A percentile compares a stretch with the other conserved stretches of the same genome.
phyloP scores from a whole-genome alignment of 1,140 invertebrate species.

The Carposina sasakii region DNA sequence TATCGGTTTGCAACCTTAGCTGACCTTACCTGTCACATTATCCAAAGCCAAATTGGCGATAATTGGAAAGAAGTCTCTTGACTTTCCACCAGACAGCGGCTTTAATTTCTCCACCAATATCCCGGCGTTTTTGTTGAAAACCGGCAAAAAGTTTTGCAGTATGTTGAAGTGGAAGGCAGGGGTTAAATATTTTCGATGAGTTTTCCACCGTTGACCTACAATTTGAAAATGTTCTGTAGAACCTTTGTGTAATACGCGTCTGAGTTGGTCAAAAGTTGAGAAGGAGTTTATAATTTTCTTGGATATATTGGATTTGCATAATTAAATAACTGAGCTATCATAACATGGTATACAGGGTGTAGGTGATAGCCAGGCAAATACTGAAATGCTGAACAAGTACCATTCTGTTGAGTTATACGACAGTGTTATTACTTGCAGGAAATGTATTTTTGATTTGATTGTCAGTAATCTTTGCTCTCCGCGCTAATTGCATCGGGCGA shows the following conservation, averaged over 20 bases:
- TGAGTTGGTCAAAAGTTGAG: no score
- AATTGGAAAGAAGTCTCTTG: slow-evolving; percentile 76
- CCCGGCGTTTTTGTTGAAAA: slow-evolving; percentile 79
- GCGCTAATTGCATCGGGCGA: no score
- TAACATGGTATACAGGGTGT: no score
- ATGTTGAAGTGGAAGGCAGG: slow-evolving; percentile 85
- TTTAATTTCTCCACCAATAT: slow-evolving; percentile 68
- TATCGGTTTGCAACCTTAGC: background rate
- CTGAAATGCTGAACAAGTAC: no score
- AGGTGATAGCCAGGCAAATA: no score
- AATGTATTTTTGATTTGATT: no score
- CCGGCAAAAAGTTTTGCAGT: slow-evolving; percentile 78
- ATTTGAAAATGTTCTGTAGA: background rate
- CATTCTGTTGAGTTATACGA: no score
- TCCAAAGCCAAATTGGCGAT: slow-evolving; percentile 79
- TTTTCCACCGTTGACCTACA: slow-evolving; percentile 78
- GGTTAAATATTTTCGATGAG: slow-evolving; percentile 78
- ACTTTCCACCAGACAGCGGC: slow-evolving; percentile 31
- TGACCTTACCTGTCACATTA: slow-evolving; percentile 80
- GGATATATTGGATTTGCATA: no score
- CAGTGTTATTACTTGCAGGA: no score
- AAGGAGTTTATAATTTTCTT: no score
- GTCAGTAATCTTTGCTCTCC: no score
- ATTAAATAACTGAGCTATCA: no score
- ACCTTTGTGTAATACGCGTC: background rate